These are phyloP conservation scores for Lasioglossum oenotherae DNA, from an alignment of 2,888 invertebrate species.

Conservation along the genomic window DNA sequence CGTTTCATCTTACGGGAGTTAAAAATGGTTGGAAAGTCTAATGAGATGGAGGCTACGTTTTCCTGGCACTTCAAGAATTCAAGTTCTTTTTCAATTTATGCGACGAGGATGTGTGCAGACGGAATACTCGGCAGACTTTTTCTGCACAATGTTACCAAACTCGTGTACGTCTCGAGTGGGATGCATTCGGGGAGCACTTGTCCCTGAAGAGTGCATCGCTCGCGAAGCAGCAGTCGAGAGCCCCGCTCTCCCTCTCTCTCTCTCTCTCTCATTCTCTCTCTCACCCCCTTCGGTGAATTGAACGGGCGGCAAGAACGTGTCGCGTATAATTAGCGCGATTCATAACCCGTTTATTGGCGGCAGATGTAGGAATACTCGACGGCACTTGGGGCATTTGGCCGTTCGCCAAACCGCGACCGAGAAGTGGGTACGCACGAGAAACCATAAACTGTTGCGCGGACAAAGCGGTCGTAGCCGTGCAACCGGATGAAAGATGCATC, in stretches of 20 bases:
- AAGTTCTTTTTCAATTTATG: background rate
- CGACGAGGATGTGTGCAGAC: background rate
- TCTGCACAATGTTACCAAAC: background rate
- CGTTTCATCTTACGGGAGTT: background rate
- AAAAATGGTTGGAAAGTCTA: background rate
- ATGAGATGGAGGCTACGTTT: no score
- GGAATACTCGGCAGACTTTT: background rate
- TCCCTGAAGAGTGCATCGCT: slow-evolving; percentile 3
- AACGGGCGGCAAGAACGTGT: slow-evolving; percentile 34
- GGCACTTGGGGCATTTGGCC: slow-evolving; percentile 55
- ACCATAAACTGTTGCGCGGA: slow-evolving; percentile 42
- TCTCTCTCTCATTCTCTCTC: background rate
- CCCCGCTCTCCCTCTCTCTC: background rate
- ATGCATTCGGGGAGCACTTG: slow-evolving; percentile 5
- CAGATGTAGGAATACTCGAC: slow-evolving; percentile 59
- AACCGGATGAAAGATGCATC: slow-evolving; percentile 49
- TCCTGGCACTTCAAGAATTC: background rate
- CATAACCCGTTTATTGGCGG: slow-evolving; percentile 58
- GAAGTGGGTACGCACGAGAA: slow-evolving; percentile 4
- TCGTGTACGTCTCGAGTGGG: background rate
- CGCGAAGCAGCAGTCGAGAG: slow-evolving; percentile 3
- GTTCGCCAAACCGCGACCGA: slow-evolving; percentile 43
- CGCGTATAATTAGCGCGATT: slow-evolving; percentile 58
- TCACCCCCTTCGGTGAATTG: slow-evolving; percentile 7
- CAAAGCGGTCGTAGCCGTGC: slow-evolving; percentile 46